Percentiles rank a stretch among this genome's conserved stretches.
phyloP scores from a whole-genome alignment of 2,113 vertebrate genomes.

The Amazona guildingii region DNA sequence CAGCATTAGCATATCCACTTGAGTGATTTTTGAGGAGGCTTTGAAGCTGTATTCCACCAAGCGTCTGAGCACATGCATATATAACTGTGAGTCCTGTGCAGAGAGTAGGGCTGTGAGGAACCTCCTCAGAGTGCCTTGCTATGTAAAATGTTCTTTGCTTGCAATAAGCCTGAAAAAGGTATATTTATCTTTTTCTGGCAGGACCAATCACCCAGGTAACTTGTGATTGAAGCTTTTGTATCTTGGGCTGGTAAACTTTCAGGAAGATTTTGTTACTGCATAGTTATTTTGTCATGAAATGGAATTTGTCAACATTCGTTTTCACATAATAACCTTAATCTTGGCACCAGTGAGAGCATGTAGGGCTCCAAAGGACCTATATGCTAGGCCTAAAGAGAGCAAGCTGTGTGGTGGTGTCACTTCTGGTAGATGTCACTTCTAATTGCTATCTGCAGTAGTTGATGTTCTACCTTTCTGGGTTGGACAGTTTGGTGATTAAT shows the following conservation, averaged over 20 bases:
- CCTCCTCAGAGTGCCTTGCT: background rate
- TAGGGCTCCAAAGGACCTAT: background rate
- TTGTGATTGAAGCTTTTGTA: background rate
- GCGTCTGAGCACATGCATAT: fast-evolving
- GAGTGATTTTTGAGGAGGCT: background rate
- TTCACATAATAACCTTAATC: background rate
- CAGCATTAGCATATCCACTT: background rate
- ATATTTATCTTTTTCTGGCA: background rate
- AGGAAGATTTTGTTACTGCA: background rate
- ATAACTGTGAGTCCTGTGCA: background rate
- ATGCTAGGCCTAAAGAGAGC: background rate
- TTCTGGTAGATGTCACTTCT: background rate
- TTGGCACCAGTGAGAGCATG: background rate
- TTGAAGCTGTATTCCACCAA: background rate
- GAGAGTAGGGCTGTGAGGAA: background rate
- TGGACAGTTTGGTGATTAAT: background rate
- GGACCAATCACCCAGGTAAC: background rate
- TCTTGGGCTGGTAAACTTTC: background rate
- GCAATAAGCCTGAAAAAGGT: background rate
- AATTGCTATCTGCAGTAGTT: background rate
- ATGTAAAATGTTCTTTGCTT: background rate
- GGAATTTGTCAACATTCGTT: background rate
- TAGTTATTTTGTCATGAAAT: background rate
- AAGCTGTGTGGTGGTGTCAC: background rate
- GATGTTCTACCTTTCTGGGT: background rate